phyloP scores from a whole-genome alignment of 2,797 vertebrate species.

The Gallinago nigripennis region DNA sequence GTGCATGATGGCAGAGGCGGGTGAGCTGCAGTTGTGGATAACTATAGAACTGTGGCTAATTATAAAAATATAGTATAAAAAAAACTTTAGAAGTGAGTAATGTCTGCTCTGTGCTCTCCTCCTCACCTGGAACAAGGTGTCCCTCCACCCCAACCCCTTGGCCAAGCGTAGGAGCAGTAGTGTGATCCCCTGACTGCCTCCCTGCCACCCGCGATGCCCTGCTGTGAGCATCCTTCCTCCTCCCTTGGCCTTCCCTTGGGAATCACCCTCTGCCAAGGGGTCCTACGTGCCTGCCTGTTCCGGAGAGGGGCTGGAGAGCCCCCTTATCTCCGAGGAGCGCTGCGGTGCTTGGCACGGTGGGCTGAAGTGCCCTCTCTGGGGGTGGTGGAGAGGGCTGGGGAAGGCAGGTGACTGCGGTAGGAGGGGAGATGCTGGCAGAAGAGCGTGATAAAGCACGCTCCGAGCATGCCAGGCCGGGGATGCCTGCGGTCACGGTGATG shows the following conservation, averaged over 20 bases:
- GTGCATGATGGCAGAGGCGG: not conserved
- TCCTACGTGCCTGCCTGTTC: rapidly evolving
- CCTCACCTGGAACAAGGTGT: no score
- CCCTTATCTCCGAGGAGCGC: not conserved
- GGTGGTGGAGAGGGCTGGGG: not conserved
- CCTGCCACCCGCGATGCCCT: no score
- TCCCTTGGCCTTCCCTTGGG: rapidly evolving
- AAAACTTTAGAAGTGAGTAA: not conserved
- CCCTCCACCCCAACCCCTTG: rapidly evolving
- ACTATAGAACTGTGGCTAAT: not conserved
- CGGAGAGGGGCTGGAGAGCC: not conserved
- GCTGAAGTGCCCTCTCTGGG: not conserved
- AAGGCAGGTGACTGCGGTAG: not conserved
- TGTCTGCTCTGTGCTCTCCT: not conserved
- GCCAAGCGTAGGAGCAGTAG: not conserved
- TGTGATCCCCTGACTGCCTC: no score
- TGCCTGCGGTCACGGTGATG: not conserved
- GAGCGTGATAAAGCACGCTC: not conserved
- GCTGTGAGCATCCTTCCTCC: not conserved
- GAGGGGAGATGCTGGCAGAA: not conserved
- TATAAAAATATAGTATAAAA: not conserved
- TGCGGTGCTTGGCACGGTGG: not conserved
- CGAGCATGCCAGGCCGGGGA: not conserved
- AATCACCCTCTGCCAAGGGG: rapidly evolving
- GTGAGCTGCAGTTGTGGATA: not conserved